Evolutionary conservation across 2,113 vertebrate genomes (phyloP), one percentile per base, ranked within the genome.

Genomic region (Pongo abelii): DNA sequence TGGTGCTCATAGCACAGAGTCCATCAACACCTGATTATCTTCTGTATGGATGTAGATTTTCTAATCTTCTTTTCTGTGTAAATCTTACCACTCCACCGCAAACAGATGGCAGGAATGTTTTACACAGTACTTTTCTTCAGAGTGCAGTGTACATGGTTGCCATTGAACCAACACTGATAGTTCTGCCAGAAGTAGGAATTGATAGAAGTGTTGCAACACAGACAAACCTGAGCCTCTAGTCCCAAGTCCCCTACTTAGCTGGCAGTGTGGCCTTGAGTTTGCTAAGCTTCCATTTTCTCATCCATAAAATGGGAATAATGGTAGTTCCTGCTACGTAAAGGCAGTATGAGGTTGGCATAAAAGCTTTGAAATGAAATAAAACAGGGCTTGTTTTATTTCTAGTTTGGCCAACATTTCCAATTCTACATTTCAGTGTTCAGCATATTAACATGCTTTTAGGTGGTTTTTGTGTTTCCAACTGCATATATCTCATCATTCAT

Each of bases 351-450:
- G 25, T 38, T 94, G 23, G 32, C 30, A 69, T 61, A 67, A 89
- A 97, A 79, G n/a, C 20, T 94, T 64, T 74, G 38, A 95, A 96
- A 90, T 70, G 38, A 89, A 94, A 72, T 55, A 52, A 48, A 96
- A 80, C 43, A 48, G 35, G 64, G 23, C 59, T 72, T 13, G 4
- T 52, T n/a, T n/a, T n/a, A n/a, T n/a, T n/a, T 69, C 38, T 78
- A 46, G 35, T 67, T 69, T 86, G n/a, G 40, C 13, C 78, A 83
- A 9, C 43, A 72, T 93, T 61, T 78, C 50, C 72, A 48, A 70
- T n/a, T 91, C 69, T 88, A n/a, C 55, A 81, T 96, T 92, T 95
- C 9, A 22, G 38, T 55, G 80, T n/a, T 91, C 59, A 89, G 57
- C 57, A 40, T 38, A 78, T 75, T 78, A 91, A 64, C 23, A 16